Evolutionary conservation across 2,797 vertebrate genomes (phyloP), one percentile per base, ranked within the genome.

Genomic region (Rhinichthys osculus): DNA sequence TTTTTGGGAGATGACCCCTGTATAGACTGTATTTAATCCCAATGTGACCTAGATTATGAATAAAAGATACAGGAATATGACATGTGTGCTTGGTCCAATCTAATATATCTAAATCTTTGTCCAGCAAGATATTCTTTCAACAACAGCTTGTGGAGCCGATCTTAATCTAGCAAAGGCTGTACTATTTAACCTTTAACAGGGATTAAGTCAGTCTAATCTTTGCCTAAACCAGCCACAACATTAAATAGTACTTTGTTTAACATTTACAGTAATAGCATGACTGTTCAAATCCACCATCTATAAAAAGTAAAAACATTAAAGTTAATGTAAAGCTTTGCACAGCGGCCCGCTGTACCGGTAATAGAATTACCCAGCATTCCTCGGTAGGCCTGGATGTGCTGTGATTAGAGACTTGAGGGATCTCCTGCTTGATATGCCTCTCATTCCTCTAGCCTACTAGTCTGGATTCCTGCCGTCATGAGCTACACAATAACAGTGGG

Each of bases 1-100:
- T 85, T 83, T 70, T 81, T 83, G 47, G 69, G 78, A 78, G 59
- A 87, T 81, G 74, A 77, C 64, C 71, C 38, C 78, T 35, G 16
- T 73, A 80, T 66, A 72, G 30, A 79, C 11, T 54, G 33, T 84
- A 42, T 87, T 86, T 86, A 90, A 90, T 90, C 86, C 79, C 66
- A 59, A 38, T 78, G 72, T 84, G 83, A 85, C 80, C 89, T 59
- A 88, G 54, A 90, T 88, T 83, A 30, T 83, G 54, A 85, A 83
- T 82, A 86, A 84, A 72, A 71, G 38, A 80, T 77, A 35, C 42
- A 67, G 70, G 78, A 90, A 82, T 42, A 82, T 82, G 86, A 81
- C 50, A 70, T 77, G 35, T 33, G 19, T 78, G 50, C 33, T n/a
- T 33, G n/a, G 64, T 30, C 38, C 50, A 83, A 52, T 74, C 59